Evolutionary conservation across 1,140 invertebrate genomes (phyloP), one percentile per base, ranked within the genome.

Genomic region (Aculops lycopersici): DNA sequence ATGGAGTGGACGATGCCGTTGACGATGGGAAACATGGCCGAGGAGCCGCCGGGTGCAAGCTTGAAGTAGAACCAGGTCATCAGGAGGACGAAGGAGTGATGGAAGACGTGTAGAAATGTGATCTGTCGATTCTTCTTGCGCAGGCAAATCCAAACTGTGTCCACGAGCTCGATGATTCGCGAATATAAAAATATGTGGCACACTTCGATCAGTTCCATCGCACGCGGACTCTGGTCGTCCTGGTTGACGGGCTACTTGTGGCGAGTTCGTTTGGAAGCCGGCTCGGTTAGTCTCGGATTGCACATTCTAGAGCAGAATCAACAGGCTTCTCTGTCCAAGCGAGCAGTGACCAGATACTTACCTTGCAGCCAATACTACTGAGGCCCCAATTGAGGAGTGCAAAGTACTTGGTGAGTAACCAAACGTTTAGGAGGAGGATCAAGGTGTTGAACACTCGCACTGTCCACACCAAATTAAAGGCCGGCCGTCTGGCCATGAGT

Each of bases 41-140:
- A 71, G 16, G 77, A 79, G 42, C 83, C 83, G 53, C 80, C 81
- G 13, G 81, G 78, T 8, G 84, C 77, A 75, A 77, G 90, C 63
- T 86, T 84, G 45, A 83, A 72, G 16, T 78, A 76, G 46, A 86
- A 81, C 80, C 80, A 92, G 74, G 79, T 86, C 14, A 81, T 65
- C 1, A 54, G 51, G 20, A 56, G 44, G 48, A 56, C 55, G 20
- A 48, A 47, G 40, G 56, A 56, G 45, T 61, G 58, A 46, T 61
- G 58, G 43, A 59, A 60, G 8, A 60, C 55, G 45, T 61, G 58
- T 12, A 61, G 50, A 45, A 61, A 59, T 39, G 52, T 54, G 18
- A 60, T 50, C 45, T 61, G 58, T 37, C 53, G 53, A 43, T 58
- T 52, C 46, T 60, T 60, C 49, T 60, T 59, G 19, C 56, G 49